A percentile compares a stretch with the other conserved stretches of the same genome.
Conservation (phyloP, 2,797 vertebrate genomes). For the Scarus forsteni region DNA sequence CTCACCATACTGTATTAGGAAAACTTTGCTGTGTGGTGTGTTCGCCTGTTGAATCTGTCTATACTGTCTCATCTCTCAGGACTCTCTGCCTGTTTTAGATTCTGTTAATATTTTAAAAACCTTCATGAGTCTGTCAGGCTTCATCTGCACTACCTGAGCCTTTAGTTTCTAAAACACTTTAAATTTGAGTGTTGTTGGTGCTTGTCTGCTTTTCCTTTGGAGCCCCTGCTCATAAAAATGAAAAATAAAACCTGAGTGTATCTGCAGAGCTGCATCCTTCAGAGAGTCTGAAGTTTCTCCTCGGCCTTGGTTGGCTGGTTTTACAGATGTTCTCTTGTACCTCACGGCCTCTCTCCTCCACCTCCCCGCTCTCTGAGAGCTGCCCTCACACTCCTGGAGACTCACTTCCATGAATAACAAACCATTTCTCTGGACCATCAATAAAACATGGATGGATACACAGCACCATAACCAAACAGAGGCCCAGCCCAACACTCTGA, state of each 20-base stretch:
- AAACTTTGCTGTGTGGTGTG: too few relatives aligned
- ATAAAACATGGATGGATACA: conserved; percentile 49
- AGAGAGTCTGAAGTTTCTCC: conserved; percentile 8
- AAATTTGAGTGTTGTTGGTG: background rate
- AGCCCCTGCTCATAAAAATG: background rate
- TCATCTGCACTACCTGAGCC: background rate
- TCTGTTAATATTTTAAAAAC: too few relatives aligned
- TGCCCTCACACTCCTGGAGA: conserved; percentile 28
- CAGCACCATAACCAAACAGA: conserved; percentile 11
- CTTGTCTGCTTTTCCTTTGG: background rate
- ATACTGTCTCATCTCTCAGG: too few relatives aligned
- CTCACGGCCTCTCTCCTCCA: conserved; percentile 15
- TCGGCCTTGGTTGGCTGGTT: conserved; percentile 24
- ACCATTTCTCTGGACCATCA: conserved; percentile 42
- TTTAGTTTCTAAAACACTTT: background rate
- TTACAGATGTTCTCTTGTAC: conserved; percentile 46
- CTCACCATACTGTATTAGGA: too few relatives aligned
- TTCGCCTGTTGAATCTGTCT: too few relatives aligned
- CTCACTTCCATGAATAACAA: conserved; percentile 59
- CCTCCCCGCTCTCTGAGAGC: conserved; percentile 16
- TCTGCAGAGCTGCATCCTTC: conserved; percentile 24
- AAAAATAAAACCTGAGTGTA: background rate
- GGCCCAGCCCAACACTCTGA: background rate
- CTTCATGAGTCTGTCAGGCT: too few relatives aligned
- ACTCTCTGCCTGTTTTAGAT: too few relatives aligned